Base-by-base conservation (phyloP, 2,888 invertebrate species). In the Cephus rjabovi region DNA sequence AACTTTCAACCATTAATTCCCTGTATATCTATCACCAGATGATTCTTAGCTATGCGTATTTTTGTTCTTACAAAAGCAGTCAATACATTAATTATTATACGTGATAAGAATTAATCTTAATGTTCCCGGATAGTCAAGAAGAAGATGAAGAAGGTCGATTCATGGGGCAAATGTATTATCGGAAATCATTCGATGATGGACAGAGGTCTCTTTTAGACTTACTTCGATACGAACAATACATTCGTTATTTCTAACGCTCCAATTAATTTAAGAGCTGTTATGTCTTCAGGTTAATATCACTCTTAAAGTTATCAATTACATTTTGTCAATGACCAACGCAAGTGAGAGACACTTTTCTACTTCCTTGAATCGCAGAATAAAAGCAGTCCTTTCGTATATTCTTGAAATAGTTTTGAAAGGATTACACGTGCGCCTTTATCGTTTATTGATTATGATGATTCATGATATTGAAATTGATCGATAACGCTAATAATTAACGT, bases 161-260 rank as follows among this genome's bases (percentile, higher is more conserved):
- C 74, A 83, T 80, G 82, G 84, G 81, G 34, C 37, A 69, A 76
- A 78, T 33, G 35, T 74, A 15, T 79, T 83, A 85, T 84, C 85
- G 73, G 79, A 76, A 80, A 82, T 83, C 84, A 77, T 84, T 77
- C 81, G 85, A 83, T 81, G 79, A 9, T 77, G 82, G 80, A 78
- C 81, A 77, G 79, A 79, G 80, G 81, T 23, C 56, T 23, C 9
- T 23, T 40, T 40, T 56, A 56, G 9, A 56, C 23, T 56, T 56
- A 56, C 9, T 56, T 23, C 23, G 23, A 15, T 23, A 56, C 1
- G 9, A 23, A 56, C 3, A 56, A 23, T 56, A 23, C 1, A 23
- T 9, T 9, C 56, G 23, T 56, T 56, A 23, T 56, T 56, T 6
- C 23, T 56, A 9, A 9, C 56, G 56, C 56, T 56, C 56, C 56